Conservation (phyloP, 2,888 invertebrate genomes). For the Isotomurus palustris region DNA sequence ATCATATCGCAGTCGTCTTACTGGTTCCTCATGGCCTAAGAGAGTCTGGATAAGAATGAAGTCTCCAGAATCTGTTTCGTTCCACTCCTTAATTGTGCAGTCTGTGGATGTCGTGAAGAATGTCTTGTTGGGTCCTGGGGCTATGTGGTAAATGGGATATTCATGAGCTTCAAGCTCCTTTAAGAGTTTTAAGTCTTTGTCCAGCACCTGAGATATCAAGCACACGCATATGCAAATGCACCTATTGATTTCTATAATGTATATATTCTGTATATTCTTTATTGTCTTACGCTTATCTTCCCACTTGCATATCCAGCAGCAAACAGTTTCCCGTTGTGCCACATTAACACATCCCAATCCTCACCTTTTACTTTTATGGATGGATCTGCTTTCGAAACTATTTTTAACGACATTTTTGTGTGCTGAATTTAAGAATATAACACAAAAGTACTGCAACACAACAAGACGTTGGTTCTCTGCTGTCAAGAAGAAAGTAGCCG, state of each 20-base stretch:
- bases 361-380: slow-evolving; percentile 20
- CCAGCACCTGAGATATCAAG: slow-evolving; percentile 52
- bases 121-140: slow-evolving; percentile 55
- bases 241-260: neutral
- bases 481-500: too few relatives aligned
- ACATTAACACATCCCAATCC: slow-evolving; percentile 30
- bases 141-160: slow-evolving; percentile 60
- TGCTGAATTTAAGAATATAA: too few relatives aligned
- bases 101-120: slow-evolving; percentile 63
- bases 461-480: too few relatives aligned
- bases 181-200: slow-evolving; percentile 51
- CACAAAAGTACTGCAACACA: too few relatives aligned
- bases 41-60: slow-evolving; percentile 12
- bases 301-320: slow-evolving; percentile 25
- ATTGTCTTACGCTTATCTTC: slow-evolving; percentile 11
- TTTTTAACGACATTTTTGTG: too few relatives aligned
- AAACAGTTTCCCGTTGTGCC: slow-evolving; percentile 33
- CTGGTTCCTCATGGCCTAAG: slow-evolving; percentile 34
- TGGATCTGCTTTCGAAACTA: too few relatives aligned
- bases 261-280: neutral
- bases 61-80: slow-evolving; percentile 17
- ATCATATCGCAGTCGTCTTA: slow-evolving; percentile 48
- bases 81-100: slow-evolving; percentile 53
- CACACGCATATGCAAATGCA: neutral
- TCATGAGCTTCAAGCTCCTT: slow-evolving; percentile 57